These are phyloP conservation scores for Rhizomys pruinosus DNA, from an alignment of 2,113 vertebrate species.

Conservation along the genomic window DNA sequence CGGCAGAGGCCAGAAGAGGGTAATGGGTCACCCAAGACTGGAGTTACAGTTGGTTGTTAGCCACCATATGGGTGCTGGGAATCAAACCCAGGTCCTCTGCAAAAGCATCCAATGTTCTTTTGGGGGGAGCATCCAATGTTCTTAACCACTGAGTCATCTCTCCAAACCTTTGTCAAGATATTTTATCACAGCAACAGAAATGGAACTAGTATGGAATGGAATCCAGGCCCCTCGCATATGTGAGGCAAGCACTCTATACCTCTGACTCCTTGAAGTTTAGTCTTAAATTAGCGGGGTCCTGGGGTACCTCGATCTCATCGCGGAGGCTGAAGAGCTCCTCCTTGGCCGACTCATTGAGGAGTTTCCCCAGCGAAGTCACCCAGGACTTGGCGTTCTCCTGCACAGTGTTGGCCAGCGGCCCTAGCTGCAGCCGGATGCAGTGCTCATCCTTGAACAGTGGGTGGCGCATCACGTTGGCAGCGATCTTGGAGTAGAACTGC, in stretches of 20 bases:
- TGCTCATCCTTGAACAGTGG: constrained; percentile 88
- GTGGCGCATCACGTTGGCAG: constrained; percentile 88
- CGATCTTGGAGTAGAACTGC: constrained; percentile 88
- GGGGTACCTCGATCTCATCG: constrained; percentile 89
- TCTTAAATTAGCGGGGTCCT: neutral
- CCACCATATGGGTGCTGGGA: too few species aligned
- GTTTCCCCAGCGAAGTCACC: constrained; percentile 90
- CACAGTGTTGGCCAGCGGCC: constrained; percentile 87
- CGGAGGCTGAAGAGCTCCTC: constrained; percentile 89
- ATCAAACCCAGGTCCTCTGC: too few species aligned
- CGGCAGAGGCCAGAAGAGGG: too few species aligned
- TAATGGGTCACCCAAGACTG: too few species aligned
- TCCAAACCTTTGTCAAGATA: neutral
- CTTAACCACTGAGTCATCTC: too few species aligned
- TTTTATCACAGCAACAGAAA: neutral
- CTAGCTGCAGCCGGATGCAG: constrained; percentile 91
- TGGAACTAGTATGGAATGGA: neutral
- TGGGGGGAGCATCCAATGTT: too few species aligned
- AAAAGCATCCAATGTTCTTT: too few species aligned
- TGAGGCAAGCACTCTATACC: neutral
- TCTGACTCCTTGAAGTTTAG: rapidly evolving
- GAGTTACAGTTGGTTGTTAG: too few species aligned
- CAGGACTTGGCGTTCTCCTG: constrained; percentile 89
- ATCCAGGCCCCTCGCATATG: neutral
- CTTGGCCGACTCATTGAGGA: constrained; percentile 91